A percentile compares a stretch with the other conserved stretches of the same genome.
phyloP scores from a whole-genome alignment of 2,888 invertebrate genomes.

The Formica aserva region DNA sequence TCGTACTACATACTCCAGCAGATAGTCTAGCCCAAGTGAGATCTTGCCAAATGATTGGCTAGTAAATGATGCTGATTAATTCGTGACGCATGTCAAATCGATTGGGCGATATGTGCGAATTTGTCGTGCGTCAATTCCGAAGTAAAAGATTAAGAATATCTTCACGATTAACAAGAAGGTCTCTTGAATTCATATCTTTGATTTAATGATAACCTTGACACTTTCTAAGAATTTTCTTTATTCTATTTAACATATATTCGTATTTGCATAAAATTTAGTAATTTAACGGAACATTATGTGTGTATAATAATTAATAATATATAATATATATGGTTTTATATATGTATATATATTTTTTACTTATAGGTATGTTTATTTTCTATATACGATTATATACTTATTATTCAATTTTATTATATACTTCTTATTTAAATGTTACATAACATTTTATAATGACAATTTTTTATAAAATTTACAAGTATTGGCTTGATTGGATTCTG shows the following conservation, averaged over 20 bases:
- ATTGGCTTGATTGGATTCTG: not conserved
- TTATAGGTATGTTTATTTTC: not conserved
- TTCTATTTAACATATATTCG: not conserved
- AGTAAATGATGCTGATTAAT: conserved; percentile 28
- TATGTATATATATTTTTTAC: not conserved
- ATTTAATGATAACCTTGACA: not conserved
- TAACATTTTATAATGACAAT: not conserved
- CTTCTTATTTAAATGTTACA: not conserved
- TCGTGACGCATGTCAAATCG: conserved; percentile 37
- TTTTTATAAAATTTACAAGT: not conserved
- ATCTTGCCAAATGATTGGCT: conserved; percentile 9
- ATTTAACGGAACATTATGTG: not conserved
- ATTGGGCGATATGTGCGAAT: conserved; percentile 6
- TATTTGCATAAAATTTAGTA: not conserved
- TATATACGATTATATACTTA: not conserved
- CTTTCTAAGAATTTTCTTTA: not conserved
- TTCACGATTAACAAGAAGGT: not conserved
- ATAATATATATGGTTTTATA: not conserved
- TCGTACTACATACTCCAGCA: conserved; percentile 53
- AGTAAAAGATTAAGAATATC: not conserved
- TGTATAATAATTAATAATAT: no score
- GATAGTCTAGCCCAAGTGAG: conserved; percentile 43
- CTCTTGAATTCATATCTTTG: not conserved
- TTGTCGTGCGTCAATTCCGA: conserved; percentile 8
- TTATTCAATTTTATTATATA: not conserved